A percentile compares a stretch with the other conserved stretches of the same genome.
These are phyloP conservation scores for Argyresthia goedartella DNA, from an alignment of 2,888 invertebrate species.

Conservation along the genomic window DNA sequence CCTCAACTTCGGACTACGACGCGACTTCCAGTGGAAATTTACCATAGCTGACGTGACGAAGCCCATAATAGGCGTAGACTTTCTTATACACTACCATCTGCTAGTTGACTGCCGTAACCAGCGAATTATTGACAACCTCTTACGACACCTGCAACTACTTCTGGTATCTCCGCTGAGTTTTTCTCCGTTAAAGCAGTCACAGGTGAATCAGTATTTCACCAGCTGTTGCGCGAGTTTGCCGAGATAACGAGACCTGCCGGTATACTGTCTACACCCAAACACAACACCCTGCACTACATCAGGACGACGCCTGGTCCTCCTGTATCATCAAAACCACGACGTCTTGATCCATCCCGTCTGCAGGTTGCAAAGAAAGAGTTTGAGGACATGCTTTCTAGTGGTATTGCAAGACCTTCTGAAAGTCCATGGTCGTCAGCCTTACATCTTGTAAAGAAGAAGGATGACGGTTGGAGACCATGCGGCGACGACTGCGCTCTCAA, in stretches of 20 bases:
- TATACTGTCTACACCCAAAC: too few species aligned
- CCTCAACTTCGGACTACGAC: too few species aligned
- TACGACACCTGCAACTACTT: slow-evolving; percentile 11
- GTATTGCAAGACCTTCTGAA: slow-evolving; percentile 15
- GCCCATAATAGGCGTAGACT: slow-evolving; percentile 25
- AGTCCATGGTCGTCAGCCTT: slow-evolving; percentile 25
- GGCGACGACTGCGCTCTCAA: background rate
- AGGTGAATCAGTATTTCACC: slow-evolving; percentile 15
- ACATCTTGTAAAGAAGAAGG: slow-evolving; percentile 20
- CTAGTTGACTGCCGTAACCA: slow-evolving; percentile 18
- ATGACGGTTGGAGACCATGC: slow-evolving; percentile 8
- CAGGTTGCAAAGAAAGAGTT: too few species aligned
- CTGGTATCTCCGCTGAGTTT: slow-evolving; percentile 16
- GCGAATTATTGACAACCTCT: slow-evolving; percentile 10
- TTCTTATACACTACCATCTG: slow-evolving; percentile 18
- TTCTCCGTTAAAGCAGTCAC: slow-evolving; percentile 14
- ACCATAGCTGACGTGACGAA: slow-evolving; percentile 21
- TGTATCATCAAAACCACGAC: too few species aligned
- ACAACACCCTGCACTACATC: too few species aligned
- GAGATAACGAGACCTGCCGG: too few species aligned
- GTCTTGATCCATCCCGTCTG: too few species aligned
- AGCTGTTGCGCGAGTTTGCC: too few species aligned
- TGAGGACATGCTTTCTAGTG: slow-evolving; percentile 14
- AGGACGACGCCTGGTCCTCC: too few species aligned
- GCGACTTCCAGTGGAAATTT: too few species aligned